Percentiles rank a stretch among this genome's conserved stretches.
These are phyloP conservation scores for Lepidothrix coronata DNA, from an alignment of 2,113 vertebrate genomes.

Conservation along the genomic window DNA sequence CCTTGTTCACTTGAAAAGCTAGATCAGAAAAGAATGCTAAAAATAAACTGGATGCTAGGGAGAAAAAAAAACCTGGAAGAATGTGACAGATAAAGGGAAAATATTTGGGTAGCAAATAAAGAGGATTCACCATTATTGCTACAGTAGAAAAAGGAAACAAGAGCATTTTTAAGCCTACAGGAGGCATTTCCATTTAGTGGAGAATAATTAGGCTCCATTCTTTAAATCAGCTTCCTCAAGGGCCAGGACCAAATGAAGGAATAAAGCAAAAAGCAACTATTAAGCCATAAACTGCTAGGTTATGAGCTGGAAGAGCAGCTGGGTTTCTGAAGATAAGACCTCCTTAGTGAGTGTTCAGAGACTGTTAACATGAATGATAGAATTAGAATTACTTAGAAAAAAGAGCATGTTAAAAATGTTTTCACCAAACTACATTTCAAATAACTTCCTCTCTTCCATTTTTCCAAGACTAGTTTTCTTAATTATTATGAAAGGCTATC, in stretches of 20 bases:
- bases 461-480: background rate
- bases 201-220: slow-evolving; percentile 45
- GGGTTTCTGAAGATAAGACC: slow-evolving; percentile 62
- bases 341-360: slow-evolving; percentile 23
- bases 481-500: background rate
- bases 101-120: slow-evolving; percentile 30
- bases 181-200: slow-evolving; percentile 34
- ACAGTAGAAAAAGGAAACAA: background rate
- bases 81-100: slow-evolving; percentile 21
- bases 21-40: background rate
- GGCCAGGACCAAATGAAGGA: background rate
- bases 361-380: slow-evolving; percentile 34
- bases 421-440: background rate
- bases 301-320: slow-evolving; percentile 60
- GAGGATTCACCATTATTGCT: background rate
- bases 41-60: background rate
- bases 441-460: background rate
- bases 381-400: slow-evolving; percentile 38
- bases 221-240: slow-evolving; percentile 33
- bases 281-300: slow-evolving; percentile 40
- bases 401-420: background rate
- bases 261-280: slow-evolving; percentile 42
- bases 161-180: slow-evolving; percentile 18
- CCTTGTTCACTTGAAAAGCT: background rate
- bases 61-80: background rate